A percentile compares a stretch with the other conserved stretches of the same genome.
Evolutionary conservation across 2,797 vertebrate species (phyloP).

Genomic region (Babyrousa celebensis): DNA sequence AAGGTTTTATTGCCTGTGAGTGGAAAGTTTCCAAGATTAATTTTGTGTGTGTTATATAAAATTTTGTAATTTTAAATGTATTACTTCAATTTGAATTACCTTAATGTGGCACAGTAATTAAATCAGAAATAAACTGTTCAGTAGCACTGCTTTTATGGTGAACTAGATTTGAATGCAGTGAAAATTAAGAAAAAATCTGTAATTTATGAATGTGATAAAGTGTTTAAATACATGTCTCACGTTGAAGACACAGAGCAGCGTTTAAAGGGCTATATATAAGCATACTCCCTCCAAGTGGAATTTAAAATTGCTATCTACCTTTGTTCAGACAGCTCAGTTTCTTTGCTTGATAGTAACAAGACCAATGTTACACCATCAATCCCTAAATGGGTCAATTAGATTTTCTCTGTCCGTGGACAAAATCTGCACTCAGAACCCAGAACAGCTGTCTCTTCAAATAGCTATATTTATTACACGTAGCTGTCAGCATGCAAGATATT

Average conservation of each 20-base stretch:
- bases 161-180: neutral
- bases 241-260: neutral
- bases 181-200: constrained; percentile 34
- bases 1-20: neutral
- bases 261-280: neutral
- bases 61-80: constrained; percentile 39
- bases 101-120: constrained; percentile 24
- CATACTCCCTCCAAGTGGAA: neutral
- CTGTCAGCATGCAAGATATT: neutral
- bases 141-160: neutral
- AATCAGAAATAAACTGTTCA: constrained; percentile 2
- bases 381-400: neutral
- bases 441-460: constrained; percentile 1
- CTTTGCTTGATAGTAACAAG: neutral
- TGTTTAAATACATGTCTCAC: constrained; percentile 15
- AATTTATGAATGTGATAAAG: constrained; percentile 35
- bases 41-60: neutral
- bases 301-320: neutral
- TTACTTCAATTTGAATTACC: constrained; percentile 38
- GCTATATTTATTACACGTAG: constrained; percentile 2
- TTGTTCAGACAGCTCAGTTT: neutral
- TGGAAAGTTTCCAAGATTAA: neutral
- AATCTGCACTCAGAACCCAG: neutral
- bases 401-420: constrained; percentile 13
- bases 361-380: neutral